Percentiles rank a stretch among this genome's conserved stretches.
Evolutionary conservation across 2,797 vertebrate species (phyloP).

Genomic region (Eleutherodactylus coqui): DNA sequence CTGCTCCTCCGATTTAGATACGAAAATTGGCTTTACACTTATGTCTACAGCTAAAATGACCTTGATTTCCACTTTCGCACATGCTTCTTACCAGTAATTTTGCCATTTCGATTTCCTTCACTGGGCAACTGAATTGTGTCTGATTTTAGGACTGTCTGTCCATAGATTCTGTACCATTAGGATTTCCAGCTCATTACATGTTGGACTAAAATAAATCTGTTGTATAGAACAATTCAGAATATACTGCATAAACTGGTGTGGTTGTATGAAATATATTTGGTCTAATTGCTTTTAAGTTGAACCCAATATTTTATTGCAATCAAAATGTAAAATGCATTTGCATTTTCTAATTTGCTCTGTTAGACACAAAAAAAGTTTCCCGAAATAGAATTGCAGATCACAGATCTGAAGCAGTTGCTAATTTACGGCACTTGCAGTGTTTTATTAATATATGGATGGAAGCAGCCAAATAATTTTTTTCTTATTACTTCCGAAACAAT

Average conservation of each 20-base stretch:
- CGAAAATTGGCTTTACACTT: background rate
- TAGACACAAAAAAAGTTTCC: conserved; percentile 40
- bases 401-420: conserved; percentile 22
- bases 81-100: background rate
- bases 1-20: background rate
- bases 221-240: background rate
- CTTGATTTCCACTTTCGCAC: background rate
- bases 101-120: background rate
- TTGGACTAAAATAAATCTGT: background rate
- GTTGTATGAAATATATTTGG: conserved; percentile 8
- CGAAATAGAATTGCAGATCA: conserved; percentile 28
- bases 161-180: background rate
- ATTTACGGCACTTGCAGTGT: conserved; percentile 28
- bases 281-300: conserved; percentile 37
- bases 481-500: conserved; percentile 44
- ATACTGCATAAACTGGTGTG: background rate
- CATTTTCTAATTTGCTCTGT: conserved; percentile 40
- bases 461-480: conserved; percentile 36
- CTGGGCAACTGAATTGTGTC: background rate
- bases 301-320: conserved; percentile 28
- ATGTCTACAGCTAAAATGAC: background rate
- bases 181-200: background rate
- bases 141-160: background rate
- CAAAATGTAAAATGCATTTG: conserved; percentile 38
- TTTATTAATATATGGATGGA: conserved; percentile 36